Evolutionary conservation across 2,113 vertebrate species (phyloP).

Genomic region (Coracopsis vasa): DNA sequence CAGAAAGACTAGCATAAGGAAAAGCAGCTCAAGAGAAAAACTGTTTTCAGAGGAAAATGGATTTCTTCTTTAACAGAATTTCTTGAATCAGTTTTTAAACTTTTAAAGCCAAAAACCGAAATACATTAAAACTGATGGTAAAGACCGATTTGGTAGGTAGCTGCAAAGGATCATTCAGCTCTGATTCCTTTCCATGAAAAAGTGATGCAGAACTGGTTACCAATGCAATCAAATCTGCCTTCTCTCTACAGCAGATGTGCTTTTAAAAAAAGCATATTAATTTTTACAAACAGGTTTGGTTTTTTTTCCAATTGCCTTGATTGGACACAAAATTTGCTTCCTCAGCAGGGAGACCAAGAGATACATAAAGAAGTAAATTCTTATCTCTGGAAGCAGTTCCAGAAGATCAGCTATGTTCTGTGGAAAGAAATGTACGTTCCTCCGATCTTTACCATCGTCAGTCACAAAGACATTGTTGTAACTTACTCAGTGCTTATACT

Average conservation of each 20-base stretch:
- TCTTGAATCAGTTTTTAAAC: background rate
- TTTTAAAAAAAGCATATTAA: background rate
- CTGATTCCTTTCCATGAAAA: background rate
- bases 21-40: constrained; percentile 17
- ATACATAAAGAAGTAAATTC: background rate
- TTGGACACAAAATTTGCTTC: background rate
- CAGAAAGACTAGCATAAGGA: background rate
- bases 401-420: background rate
- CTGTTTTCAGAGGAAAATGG: background rate
- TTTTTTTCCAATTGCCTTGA: background rate
- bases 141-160: background rate
- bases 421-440: background rate
- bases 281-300: background rate
- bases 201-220: background rate
- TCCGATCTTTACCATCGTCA: background rate
- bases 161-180: background rate
- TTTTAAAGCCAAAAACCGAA: background rate
- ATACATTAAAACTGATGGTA: background rate
- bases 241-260: background rate
- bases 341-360: background rate
- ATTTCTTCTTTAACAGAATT: background rate
- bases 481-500: background rate
- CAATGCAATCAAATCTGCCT: background rate
- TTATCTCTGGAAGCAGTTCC: background rate
- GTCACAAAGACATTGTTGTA: background rate